Conservation (phyloP, 1,140 invertebrate species). For the Dufourea novaeangliae region DNA sequence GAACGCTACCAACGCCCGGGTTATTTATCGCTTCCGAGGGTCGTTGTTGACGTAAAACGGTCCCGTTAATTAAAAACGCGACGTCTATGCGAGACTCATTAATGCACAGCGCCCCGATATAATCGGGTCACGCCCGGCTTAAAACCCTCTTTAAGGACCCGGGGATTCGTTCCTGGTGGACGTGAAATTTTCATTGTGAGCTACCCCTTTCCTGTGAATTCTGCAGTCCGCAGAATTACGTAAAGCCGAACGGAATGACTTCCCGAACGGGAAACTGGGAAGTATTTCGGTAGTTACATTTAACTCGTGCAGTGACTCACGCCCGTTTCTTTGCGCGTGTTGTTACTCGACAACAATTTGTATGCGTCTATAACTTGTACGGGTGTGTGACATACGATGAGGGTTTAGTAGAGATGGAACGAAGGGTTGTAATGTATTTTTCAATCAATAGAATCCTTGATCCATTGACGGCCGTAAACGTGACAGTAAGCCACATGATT, state of each 20-base stretch:
- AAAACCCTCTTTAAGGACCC: background rate
- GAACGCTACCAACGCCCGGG: background rate
- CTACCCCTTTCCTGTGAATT: background rate
- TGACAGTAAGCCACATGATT: too few relatives aligned
- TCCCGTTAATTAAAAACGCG: constrained; percentile 13
- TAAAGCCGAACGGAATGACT: background rate
- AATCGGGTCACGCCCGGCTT: constrained; percentile 3
- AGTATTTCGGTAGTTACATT: background rate
- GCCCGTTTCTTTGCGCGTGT: background rate
- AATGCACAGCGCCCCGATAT: background rate
- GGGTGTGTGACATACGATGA: too few relatives aligned
- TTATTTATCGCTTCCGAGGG: background rate
- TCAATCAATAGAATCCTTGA: too few relatives aligned
- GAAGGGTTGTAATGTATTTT: too few relatives aligned
- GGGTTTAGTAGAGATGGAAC: too few relatives aligned
- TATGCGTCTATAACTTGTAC: too few relatives aligned
- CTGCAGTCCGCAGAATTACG: background rate
- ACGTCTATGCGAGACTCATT: background rate
- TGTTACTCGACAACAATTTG: too few relatives aligned
- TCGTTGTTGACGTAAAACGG: constrained; percentile 8
- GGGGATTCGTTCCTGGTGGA: background rate
- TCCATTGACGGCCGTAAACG: too few relatives aligned
- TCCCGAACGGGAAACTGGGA: background rate
- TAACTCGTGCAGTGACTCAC: background rate
- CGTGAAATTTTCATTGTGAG: constrained; percentile 1